A percentile compares a stretch with the other conserved stretches of the same genome.
phyloP scores from a whole-genome alignment of 2,797 vertebrate genomes.

The Lepilemur septentrionalis region DNA sequence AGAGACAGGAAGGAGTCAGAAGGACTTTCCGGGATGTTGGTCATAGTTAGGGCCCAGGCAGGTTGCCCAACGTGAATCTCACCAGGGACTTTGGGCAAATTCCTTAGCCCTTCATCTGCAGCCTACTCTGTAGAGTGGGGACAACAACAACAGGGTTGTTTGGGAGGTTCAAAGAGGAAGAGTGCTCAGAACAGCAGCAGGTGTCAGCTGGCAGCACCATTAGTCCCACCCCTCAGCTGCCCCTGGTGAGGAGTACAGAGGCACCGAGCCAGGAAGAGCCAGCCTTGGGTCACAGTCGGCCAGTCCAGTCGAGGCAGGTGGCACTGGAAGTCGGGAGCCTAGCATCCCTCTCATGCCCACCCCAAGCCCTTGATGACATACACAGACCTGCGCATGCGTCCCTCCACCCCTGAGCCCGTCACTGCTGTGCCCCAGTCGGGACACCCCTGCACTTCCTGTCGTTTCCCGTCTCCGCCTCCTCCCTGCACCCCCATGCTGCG shows the following conservation, averaged over 20 bases:
- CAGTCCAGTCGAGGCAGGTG: background rate
- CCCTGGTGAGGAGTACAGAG: background rate
- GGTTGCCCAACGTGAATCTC: background rate
- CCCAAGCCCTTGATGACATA: background rate
- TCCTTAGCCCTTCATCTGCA: background rate
- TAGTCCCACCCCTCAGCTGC: background rate
- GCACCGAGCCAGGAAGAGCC: background rate
- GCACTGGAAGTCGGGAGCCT: background rate
- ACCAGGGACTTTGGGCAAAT: background rate
- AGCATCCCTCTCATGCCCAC: background rate
- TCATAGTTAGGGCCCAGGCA: background rate
- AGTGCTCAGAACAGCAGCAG: rapidly evolving
- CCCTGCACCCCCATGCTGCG: background rate
- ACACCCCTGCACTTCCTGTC: background rate
- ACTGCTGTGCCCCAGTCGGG: no score
- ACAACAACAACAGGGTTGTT: background rate
- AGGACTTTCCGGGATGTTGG: background rate
- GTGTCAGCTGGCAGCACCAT: background rate
- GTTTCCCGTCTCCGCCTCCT: background rate
- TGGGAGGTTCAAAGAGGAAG: background rate
- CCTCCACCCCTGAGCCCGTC: background rate
- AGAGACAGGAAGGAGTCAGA: background rate
- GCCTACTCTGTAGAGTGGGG: background rate
- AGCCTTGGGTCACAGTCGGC: background rate
- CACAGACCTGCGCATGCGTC: background rate